These are phyloP conservation scores for Thoracochromis brauschi DNA, from an alignment of 2,113 vertebrate genomes.

Conservation along the genomic window DNA sequence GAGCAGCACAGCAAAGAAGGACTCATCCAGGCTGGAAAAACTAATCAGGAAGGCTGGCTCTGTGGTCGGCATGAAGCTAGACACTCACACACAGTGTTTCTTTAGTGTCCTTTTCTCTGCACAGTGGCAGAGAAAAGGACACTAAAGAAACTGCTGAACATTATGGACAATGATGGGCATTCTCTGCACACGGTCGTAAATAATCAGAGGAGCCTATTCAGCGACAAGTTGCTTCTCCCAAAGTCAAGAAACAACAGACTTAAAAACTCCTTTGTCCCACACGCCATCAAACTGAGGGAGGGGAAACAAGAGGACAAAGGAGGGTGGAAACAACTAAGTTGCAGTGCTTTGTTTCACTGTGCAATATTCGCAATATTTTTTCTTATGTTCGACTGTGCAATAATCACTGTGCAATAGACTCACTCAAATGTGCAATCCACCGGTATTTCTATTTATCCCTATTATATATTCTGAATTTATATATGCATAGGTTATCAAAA, in stretches of 20 bases:
- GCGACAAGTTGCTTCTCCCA: too few species aligned
- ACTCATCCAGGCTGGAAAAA: not conserved
- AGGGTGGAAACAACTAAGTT: not conserved
- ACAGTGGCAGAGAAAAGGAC: too few species aligned
- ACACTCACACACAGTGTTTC: not conserved
- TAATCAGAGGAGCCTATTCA: too few species aligned
- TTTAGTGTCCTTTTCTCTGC: too few species aligned
- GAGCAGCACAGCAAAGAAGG: not conserved
- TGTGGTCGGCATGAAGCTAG: not conserved
- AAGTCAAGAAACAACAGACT: too few species aligned
- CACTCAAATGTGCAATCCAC: not conserved
- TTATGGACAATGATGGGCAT: too few species aligned
- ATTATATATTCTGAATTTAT: not conserved
- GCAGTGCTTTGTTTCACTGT: not conserved
- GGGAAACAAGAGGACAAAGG: not conserved
- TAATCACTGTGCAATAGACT: not conserved
- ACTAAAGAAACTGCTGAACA: too few species aligned
- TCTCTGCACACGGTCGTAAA: too few species aligned
- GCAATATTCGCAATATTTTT: not conserved
- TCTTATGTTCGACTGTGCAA: not conserved
- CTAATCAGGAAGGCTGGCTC: not conserved
- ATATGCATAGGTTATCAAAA: not conserved
- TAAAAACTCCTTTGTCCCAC: too few species aligned
- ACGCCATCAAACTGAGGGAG: too few species aligned
- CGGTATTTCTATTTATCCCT: not conserved